Evolutionary conservation across 53 echinoderm and acorn worm species (phyloP).

Genomic region (Echinarachnius parma): DNA sequence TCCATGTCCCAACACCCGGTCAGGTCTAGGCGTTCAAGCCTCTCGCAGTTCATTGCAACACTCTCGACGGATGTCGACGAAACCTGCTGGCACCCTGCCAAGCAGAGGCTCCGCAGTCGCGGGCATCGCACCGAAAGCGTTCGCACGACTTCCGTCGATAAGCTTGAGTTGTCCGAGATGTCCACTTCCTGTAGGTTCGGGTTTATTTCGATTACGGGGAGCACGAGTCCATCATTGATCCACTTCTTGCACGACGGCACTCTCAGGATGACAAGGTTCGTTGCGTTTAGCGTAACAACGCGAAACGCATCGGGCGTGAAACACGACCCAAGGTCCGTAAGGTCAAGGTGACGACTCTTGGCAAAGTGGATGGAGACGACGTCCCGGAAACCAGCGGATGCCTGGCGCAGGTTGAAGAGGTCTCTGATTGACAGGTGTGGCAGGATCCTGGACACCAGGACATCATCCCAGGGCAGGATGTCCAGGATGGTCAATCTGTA

Average conservation of each 20-base stretch:
- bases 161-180: slow-evolving; percentile 58
- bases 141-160: slow-evolving; percentile 64
- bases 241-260: slow-evolving; percentile 60
- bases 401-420: slow-evolving; percentile 67
- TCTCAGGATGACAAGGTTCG: slow-evolving; percentile 52
- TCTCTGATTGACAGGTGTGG: slow-evolving; percentile 57
- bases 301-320: slow-evolving; percentile 59
- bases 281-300: slow-evolving; percentile 48
- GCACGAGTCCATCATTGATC: slow-evolving; percentile 65
- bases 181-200: slow-evolving; percentile 49
- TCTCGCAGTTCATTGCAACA: slow-evolving; percentile 58
- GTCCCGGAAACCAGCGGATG: slow-evolving; percentile 57
- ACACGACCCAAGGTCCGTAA: slow-evolving; percentile 26
- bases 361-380: slow-evolving; percentile 63
- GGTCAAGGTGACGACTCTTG: slow-evolving; percentile 47
- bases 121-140: slow-evolving; percentile 55
- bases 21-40: slow-evolving; percentile 70
- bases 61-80: slow-evolving; percentile 56
- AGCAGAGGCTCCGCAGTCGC: slow-evolving; percentile 51
- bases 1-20: slow-evolving; percentile 73
- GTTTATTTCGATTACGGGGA: slow-evolving; percentile 63
- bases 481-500: slow-evolving; percentile 39
- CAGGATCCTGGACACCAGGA: slow-evolving; percentile 66
- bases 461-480: slow-evolving; percentile 88
- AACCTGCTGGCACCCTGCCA: slow-evolving; percentile 76